A percentile compares a stretch with the other conserved stretches of the same genome.
Evolutionary conservation across 2,888 invertebrate genomes (phyloP).

Genomic region (Drosophila merina): DNA sequence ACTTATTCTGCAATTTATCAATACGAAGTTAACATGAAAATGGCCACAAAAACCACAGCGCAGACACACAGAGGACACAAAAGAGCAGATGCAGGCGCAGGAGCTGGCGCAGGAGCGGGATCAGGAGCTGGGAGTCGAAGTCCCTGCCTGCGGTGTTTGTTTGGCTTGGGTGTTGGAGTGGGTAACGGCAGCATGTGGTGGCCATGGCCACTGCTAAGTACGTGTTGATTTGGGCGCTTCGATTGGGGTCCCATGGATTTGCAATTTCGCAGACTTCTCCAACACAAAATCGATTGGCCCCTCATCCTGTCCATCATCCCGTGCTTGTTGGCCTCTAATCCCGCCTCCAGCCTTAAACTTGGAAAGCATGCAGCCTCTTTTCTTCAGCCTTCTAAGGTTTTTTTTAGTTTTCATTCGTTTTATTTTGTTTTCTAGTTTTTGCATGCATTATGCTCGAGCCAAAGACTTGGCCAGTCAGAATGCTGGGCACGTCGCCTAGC

Average conservation of each 20-base stretch:
- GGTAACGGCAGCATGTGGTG: slow-evolving; percentile 52
- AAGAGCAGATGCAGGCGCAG: slow-evolving; percentile 17
- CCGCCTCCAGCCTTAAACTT: slow-evolving; percentile 57
- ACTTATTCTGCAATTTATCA: slow-evolving; percentile 78
- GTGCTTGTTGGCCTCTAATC: slow-evolving; percentile 55
- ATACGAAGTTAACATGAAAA: slow-evolving; percentile 55
- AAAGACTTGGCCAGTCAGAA: slow-evolving; percentile 46
- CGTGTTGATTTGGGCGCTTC: slow-evolving; percentile 67
- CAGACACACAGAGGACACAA: slow-evolving; percentile 29
- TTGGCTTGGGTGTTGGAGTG: slow-evolving; percentile 14
- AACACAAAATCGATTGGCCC: slow-evolving; percentile 35
- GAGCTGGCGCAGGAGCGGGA: not conserved
- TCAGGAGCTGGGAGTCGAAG: not conserved
- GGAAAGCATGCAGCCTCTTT: slow-evolving; percentile 60
- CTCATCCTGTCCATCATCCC: slow-evolving; percentile 39
- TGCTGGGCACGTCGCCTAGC: slow-evolving; percentile 72
- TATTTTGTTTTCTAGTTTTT: slow-evolving; percentile 22
- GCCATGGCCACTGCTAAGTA: slow-evolving; percentile 60
- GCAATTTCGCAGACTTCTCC: slow-evolving; percentile 20
- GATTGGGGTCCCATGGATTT: slow-evolving; percentile 56
- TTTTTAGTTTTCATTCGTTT: slow-evolving; percentile 21
- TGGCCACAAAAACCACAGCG: slow-evolving; percentile 53
- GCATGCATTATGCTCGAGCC: slow-evolving; percentile 65
- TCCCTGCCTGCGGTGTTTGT: slow-evolving; percentile 34
- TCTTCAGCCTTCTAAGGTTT: slow-evolving; percentile 32